Percentiles rank a stretch among this genome's conserved stretches.
Conservation (phyloP, 2,113 vertebrate genomes). For the Microcebus griseorufus region DNA sequence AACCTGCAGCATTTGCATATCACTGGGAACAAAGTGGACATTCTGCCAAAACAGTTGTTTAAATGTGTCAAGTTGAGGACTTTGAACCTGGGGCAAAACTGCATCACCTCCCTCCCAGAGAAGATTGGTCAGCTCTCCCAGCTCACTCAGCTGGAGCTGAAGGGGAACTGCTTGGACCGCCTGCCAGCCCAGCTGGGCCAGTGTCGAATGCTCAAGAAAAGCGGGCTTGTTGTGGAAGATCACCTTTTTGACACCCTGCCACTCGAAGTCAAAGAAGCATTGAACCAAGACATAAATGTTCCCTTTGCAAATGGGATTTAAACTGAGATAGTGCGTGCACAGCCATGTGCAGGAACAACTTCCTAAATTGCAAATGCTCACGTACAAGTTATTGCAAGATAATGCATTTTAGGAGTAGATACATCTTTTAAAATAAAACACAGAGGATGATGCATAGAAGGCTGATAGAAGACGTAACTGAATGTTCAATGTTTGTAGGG, state of each 20-base stretch:
- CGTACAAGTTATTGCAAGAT: constrained; percentile 72
- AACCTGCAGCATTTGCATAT: constrained; percentile 97
- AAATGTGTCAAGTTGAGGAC: constrained; percentile 96
- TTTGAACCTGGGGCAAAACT: constrained; percentile 96
- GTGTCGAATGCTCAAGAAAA: constrained; percentile 93
- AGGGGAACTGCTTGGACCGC: constrained; percentile 97
- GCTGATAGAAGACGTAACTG: constrained; percentile 77
- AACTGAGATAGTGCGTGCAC: constrained; percentile 58
- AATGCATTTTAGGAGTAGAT: constrained; percentile 80
- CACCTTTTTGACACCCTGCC: constrained; percentile 97
- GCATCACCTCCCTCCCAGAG: constrained; percentile 92
- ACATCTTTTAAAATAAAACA: constrained; percentile 75
- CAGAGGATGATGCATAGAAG: constrained; percentile 77
- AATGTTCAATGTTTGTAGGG: constrained; percentile 85
- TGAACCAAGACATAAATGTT: constrained; percentile 94
- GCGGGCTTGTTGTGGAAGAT: constrained; percentile 94
- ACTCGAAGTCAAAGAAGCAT: constrained; percentile 93
- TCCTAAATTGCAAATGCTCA: constrained; percentile 76
- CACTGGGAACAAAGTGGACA: constrained; percentile 95
- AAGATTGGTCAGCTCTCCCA: constrained; percentile 94
- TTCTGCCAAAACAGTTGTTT: constrained; percentile 96
- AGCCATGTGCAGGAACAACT: constrained; percentile 61
- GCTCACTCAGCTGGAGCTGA: constrained; percentile 95
- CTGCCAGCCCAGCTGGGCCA: constrained; percentile 93
- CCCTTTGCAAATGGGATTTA: constrained; percentile 93